phyloP scores from a whole-genome alignment of 2,888 invertebrate genomes.

The Ecdyonurus torrentis region DNA sequence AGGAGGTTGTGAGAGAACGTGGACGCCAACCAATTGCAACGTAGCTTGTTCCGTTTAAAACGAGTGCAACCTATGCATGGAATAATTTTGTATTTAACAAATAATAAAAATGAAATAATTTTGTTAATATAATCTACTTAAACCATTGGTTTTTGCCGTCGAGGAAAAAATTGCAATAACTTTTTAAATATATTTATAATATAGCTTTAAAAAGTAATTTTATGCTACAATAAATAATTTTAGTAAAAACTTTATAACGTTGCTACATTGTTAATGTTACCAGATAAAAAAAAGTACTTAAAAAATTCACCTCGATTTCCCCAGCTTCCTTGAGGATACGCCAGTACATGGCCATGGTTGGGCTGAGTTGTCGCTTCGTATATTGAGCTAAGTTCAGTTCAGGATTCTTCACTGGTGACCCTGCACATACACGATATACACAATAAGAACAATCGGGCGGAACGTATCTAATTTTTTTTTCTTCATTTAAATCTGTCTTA shows the following conservation, averaged over 20 bases:
- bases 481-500: neutral
- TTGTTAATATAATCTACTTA: too few relatives aligned
- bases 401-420: slow-evolving; percentile 50
- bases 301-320: slow-evolving; percentile 51
- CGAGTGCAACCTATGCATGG: slow-evolving; percentile 67
- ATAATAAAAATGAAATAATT: too few relatives aligned
- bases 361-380: slow-evolving; percentile 50
- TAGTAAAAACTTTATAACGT: too few relatives aligned
- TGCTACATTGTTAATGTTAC: too few relatives aligned
- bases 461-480: neutral
- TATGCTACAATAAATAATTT: too few relatives aligned
- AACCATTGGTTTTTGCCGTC: too few relatives aligned
- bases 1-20: slow-evolving; percentile 47
- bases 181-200: neutral
- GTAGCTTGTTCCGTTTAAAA: slow-evolving; percentile 78
- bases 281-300: too few relatives aligned
- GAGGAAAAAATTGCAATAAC: too few relatives aligned
- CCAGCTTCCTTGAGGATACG: slow-evolving; percentile 59
- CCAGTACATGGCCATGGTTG: slow-evolving; percentile 70
- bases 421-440: too few relatives aligned
- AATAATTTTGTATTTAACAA: too few relatives aligned
- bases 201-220: neutral
- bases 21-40: slow-evolving; percentile 89
- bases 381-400: slow-evolving; percentile 55
- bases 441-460: slow-evolving; percentile 4